Base-by-base conservation (phyloP, 2,888 invertebrate genomes). In the Microplitis deprimator region DNA sequence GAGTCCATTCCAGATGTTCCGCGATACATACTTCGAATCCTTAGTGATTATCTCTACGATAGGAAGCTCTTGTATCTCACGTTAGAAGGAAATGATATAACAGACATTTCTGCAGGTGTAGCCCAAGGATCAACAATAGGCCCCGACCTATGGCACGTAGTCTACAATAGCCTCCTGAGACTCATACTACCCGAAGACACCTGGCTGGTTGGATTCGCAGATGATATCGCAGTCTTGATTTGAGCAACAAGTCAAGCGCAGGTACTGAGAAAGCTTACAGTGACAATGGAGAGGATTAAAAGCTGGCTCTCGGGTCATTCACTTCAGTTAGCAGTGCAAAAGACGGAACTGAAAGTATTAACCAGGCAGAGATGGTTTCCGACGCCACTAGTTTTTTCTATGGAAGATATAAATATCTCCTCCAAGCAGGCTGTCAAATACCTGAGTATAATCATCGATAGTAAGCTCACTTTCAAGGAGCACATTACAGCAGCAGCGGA, bases 371-470 rank as follows among this genome's bases (percentile, higher is more conserved):
- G n/a, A 59, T 13, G 8, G 59, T 59, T 59, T 0, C 59, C 4
- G 5, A 59, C 8, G n/a, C 59, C 59, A 81, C 79, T 61, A 74
- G 38, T 62, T 6, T 59, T 13, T n/a, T 13, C 10, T 59, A 59
- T 59, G 10, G 6, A 8, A 1, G 6, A n/a, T n/a, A n/a, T 59
- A 59, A 59, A 6, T 3, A 59, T n/a, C 59, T 13, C 59, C 70
- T 40, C 60, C 76, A 41, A 59, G 59, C 59, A n/a, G 59, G 59
- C 59, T 13, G n/a, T 59, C 6, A 59, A 59, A 59, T 59, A 59
- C n/a, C 59, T 59, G 0, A 6, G 59, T 2, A 8, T 59, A 8
- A 59, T 0, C 0, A 8, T 59, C 6, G 59, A 59, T 59, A 4
- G n/a, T 59, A 59, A 59, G n/a, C 59, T 59, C 10, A 59, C 5